Evolutionary conservation across 1,140 invertebrate species (phyloP).

Genomic region (Atopsyche davidsoni): DNA sequence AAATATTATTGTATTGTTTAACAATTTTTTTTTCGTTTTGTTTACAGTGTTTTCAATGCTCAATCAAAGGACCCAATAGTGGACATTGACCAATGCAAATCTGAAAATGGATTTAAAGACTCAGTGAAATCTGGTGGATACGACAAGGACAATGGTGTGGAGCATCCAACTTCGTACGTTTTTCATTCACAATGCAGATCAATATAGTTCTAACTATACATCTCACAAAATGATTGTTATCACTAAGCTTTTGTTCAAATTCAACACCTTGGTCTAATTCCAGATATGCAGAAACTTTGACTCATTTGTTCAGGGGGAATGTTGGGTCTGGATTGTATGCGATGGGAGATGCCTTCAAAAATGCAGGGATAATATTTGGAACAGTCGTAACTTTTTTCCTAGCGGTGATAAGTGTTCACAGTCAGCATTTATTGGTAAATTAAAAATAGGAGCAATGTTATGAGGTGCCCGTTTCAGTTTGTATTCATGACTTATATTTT

Average conservation of each 20-base stretch:
- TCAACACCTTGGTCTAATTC: not conserved
- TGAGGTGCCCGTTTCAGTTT: not conserved
- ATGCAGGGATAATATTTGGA: constrained; percentile 62
- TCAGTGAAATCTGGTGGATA: not conserved
- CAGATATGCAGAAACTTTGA: constrained; percentile 65
- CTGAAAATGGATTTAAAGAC: not conserved
- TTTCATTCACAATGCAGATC: not conserved
- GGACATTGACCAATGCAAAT: constrained; percentile 2
- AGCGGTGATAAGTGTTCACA: constrained; percentile 64
- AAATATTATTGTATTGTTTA: not conserved
- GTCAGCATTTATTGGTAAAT: constrained; percentile 64
- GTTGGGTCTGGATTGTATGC: constrained; percentile 70
- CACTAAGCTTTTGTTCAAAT: not conserved
- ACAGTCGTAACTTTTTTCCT: constrained; percentile 59
- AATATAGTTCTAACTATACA: not conserved
- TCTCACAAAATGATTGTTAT: not conserved
- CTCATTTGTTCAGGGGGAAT: constrained; percentile 70
- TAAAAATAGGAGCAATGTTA: too few relatives aligned
- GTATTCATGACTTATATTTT: constrained; percentile 30
- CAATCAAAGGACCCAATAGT: constrained; percentile 13
- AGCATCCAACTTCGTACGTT: constrained; percentile 11
- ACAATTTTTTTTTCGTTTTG: constrained; percentile 7
- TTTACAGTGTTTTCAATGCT: too few relatives aligned
- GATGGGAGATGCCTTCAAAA: constrained; percentile 70
- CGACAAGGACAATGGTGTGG: not conserved